A percentile compares a stretch with the other conserved stretches of the same genome.
phyloP scores from a whole-genome alignment of 2,888 invertebrate genomes.

The Schizaphis graminum region DNA sequence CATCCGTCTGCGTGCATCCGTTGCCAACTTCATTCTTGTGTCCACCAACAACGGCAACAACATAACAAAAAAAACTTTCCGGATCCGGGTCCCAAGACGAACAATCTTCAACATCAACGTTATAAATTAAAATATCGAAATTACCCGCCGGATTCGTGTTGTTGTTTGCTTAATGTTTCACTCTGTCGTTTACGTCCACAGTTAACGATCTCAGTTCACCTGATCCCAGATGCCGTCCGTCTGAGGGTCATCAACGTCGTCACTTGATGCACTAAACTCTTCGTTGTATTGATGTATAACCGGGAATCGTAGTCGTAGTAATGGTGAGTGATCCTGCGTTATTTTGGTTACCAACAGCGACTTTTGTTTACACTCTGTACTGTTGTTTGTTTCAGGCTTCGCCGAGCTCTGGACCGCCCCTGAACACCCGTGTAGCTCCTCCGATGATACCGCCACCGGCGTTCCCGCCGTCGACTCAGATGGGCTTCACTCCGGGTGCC shows the following conservation, averaged over 20 bases:
- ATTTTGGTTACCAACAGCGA: background rate
- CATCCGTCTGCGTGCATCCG: background rate
- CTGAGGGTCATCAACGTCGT: background rate
- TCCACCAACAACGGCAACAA: conserved; percentile 27
- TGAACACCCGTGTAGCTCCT: conserved; percentile 51
- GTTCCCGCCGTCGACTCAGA: conserved; percentile 46
- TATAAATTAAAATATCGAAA: background rate
- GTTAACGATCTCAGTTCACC: background rate
- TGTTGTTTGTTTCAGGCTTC: conserved; percentile 39
- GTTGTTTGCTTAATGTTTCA: background rate
- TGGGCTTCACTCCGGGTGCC: conserved; percentile 53
- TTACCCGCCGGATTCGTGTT: background rate
- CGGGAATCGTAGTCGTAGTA: background rate
- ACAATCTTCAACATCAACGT: background rate
- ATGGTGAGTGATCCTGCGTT: background rate
- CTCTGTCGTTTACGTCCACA: background rate
- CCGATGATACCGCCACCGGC: conserved; percentile 59
- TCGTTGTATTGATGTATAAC: background rate
- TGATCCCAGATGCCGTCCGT: background rate
- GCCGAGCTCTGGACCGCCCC: conserved; percentile 23
- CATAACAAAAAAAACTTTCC: conserved; percentile 4
- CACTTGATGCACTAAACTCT: background rate
- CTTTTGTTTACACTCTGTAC: background rate
- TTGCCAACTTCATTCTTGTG: conserved; percentile 50
- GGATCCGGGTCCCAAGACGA: background rate